A percentile compares a stretch with the other conserved stretches of the same genome.
phyloP scores from a whole-genome alignment of 2,888 invertebrate species.

The Meandrusa payeni region DNA sequence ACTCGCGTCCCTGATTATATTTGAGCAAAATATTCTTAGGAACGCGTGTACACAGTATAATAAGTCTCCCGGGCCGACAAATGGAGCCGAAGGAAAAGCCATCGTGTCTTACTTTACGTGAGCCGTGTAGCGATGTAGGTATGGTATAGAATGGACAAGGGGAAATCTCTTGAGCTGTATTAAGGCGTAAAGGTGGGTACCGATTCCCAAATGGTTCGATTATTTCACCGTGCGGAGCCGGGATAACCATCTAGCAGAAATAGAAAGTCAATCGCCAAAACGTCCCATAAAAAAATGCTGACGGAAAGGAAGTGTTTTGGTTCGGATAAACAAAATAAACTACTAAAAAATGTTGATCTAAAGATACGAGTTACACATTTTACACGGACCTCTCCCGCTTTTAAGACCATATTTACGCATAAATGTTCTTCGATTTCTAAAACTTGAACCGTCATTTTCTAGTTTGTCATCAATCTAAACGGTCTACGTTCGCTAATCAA shows the following conservation, averaged over 20 bases:
- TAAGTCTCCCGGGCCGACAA: conserved; percentile 74
- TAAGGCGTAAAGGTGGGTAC: conserved; percentile 62
- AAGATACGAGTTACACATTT: too few species aligned
- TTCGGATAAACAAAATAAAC: too few species aligned
- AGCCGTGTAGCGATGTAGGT: conserved; percentile 59
- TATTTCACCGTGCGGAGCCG: conserved; percentile 63
- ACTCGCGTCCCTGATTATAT: conserved; percentile 75
- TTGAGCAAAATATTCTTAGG: conserved; percentile 72
- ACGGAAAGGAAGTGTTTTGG: conserved; percentile 20
- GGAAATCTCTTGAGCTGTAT: conserved; percentile 73
- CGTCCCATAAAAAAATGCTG: conserved; percentile 49
- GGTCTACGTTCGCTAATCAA: too few species aligned
- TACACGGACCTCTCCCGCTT: too few species aligned
- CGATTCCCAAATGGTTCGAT: conserved; percentile 64
- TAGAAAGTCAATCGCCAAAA: conserved; percentile 58
- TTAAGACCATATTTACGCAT: too few species aligned
- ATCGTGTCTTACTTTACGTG: conserved; percentile 67
- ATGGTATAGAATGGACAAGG: conserved; percentile 63
- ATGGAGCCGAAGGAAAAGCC: conserved; percentile 73
- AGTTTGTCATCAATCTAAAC: too few species aligned
- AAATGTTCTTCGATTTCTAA: too few species aligned
- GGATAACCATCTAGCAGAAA: conserved; percentile 49
- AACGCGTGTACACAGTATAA: conserved; percentile 74
- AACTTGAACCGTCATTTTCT: too few species aligned
- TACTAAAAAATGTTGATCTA: too few species aligned